Percentiles rank a stretch among this genome's conserved stretches.
Evolutionary conservation across 1,140 invertebrate species (phyloP).

Genomic region (Trichonephila clavipes): DNA sequence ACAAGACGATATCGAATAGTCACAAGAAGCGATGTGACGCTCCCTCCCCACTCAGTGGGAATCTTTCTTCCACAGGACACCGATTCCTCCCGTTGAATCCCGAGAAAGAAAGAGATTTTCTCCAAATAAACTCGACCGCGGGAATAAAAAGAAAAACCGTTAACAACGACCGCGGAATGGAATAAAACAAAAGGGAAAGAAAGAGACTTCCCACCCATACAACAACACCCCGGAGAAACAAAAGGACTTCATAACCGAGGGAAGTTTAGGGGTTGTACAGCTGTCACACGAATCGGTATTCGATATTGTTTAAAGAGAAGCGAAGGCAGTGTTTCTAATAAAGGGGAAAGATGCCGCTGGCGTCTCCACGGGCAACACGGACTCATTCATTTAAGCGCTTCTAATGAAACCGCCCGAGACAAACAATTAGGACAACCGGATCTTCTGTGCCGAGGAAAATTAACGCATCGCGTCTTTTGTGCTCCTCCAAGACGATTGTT

Average conservation of each 20-base stretch:
- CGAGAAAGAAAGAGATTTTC: neutral
- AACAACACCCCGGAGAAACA: constrained; percentile 26
- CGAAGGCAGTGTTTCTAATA: constrained; percentile 30
- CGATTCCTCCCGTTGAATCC: neutral
- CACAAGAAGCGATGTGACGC: too few species aligned
- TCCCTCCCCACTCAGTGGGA: too few species aligned
- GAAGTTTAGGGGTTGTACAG: constrained; percentile 48
- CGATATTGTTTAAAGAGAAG: constrained; percentile 63
- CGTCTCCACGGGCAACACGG: neutral
- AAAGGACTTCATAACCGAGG: constrained; percentile 32
- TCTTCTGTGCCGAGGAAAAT: neutral
- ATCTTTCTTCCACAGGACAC: too few species aligned
- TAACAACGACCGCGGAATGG: neutral
- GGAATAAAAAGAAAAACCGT: neutral
- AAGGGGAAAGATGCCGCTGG: neutral
- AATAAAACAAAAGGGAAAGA: constrained; percentile 22
- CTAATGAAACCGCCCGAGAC: constrained; percentile 39
- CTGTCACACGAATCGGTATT: constrained; percentile 64
- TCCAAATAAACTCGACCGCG: neutral
- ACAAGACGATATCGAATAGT: too few species aligned
- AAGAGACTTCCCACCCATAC: constrained; percentile 20
- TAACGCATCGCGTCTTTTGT: constrained; percentile 6
- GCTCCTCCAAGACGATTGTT: neutral
- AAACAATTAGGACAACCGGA: constrained; percentile 32
- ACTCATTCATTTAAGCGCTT: constrained; percentile 55